Evolutionary conservation across 2,888 invertebrate genomes (phyloP).

Genomic region (Caenorhabditis zanzibari): DNA sequence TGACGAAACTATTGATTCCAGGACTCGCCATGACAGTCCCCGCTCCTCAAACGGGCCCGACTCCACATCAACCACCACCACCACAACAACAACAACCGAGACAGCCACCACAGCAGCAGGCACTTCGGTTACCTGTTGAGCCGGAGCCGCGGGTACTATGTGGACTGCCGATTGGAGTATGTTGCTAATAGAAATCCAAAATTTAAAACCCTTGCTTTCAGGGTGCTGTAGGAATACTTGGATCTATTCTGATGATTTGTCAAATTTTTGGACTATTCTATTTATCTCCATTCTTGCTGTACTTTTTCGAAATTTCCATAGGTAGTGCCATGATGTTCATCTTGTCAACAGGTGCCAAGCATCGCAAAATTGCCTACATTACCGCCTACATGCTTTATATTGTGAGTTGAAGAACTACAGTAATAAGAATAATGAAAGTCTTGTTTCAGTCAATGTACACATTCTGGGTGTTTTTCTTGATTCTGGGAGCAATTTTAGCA

Average conservation of each 20-base stretch:
- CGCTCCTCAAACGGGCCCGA: conserved; percentile 42
- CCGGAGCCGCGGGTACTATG: conserved; percentile 64
- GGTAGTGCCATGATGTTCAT: conserved; percentile 67
- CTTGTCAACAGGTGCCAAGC: conserved; percentile 63
- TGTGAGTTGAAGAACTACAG: conserved; percentile 20
- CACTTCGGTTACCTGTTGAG: conserved; percentile 37
- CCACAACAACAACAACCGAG: conserved; percentile 20
- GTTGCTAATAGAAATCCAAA: background rate
- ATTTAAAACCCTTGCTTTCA: conserved; percentile 12
- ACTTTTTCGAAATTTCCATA: conserved; percentile 63
- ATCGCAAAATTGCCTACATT: conserved; percentile 59
- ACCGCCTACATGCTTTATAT: conserved; percentile 66
- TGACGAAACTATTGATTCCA: conserved; percentile 39
- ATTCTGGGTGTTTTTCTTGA: conserved; percentile 66
- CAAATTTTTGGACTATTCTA: conserved; percentile 64
- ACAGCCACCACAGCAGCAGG: conserved; percentile 7
- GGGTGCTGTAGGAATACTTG: conserved; percentile 64
- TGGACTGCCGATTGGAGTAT: conserved; percentile 60
- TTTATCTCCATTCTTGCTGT: conserved; percentile 60
- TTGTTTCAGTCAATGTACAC: conserved; percentile 65
- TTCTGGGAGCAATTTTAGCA: conserved; percentile 59
- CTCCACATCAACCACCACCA: background rate
- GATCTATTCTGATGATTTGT: conserved; percentile 64
- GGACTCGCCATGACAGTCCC: conserved; percentile 19
- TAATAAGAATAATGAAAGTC: background rate